phyloP scores from a whole-genome alignment of 2,888 invertebrate species.

The Tipula unca region DNA sequence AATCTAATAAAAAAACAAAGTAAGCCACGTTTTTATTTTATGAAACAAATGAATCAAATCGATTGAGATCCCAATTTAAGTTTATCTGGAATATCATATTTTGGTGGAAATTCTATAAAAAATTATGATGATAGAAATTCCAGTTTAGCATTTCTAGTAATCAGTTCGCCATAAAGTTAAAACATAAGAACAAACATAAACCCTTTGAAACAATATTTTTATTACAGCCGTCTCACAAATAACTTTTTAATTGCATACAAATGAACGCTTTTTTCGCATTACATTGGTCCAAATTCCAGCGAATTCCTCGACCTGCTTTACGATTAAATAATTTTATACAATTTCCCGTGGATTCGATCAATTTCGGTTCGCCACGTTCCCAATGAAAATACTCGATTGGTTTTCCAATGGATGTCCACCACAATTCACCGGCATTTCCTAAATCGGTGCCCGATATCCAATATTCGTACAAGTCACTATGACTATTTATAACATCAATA shows the following conservation, averaged over 20 bases:
- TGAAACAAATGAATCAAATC: too few species aligned
- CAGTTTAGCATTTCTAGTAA: too few species aligned
- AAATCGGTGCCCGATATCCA: neutral
- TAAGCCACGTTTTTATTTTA: too few species aligned
- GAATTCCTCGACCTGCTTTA: neutral
- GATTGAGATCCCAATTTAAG: too few species aligned
- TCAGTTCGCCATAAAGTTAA: neutral
- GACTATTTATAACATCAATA: neutral
- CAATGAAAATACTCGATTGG: neutral
- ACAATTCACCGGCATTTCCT: neutral
- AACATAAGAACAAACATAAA: neutral
- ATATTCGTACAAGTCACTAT: neutral
- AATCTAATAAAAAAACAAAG: too few species aligned
- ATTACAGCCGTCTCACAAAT: neutral
- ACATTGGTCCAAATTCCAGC: neutral
- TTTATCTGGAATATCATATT: too few species aligned
- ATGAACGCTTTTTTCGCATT: neutral
- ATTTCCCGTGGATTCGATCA: neutral
- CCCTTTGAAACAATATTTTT: neutral
- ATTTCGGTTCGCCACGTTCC: neutral
- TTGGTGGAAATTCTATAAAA: too few species aligned
- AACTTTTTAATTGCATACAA: neutral
- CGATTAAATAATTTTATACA: neutral
- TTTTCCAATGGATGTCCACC: conserved; percentile 14
- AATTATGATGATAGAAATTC: too few species aligned